Evolutionary conservation across 2,888 invertebrate species (phyloP), one percentile per base, ranked within the genome.

Genomic region (Aspidiotus destructor): DNA sequence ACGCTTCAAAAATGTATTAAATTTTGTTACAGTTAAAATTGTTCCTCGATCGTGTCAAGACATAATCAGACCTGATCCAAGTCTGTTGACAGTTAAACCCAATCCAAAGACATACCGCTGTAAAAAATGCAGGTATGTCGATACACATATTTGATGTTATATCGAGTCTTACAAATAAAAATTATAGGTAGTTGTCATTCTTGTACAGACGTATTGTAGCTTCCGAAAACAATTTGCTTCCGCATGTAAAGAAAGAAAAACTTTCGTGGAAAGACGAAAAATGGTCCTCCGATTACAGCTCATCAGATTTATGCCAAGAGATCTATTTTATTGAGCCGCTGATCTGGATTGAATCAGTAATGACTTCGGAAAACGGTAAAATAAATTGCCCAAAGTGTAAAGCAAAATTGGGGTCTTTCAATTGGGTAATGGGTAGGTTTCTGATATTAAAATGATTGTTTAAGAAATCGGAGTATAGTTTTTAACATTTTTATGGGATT

Each of bases 311-410:
- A 63, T 94, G 93, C 76, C 82, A 81, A 6, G 84, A 84, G 74
- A 89, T 88, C 73, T 84, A 88, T 77, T 95, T 94, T 79, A 83
- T 93, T 71, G 94, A 94, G 79, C 95, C 95, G 0, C 82, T 94
- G 75, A 81, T 85, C 11, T 95, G 95, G 94, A 94, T 94, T 92
- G 81, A 81, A 62, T 83, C 85, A 74, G 85, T 88, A 60, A 80
- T 83, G 54, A 84, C 84, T 73, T 82, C 80, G 69, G 81, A 86
- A 13, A 86, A 88, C 75, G 93, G 93, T 53, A 92, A 93, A 78
- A 81, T 95, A 71, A 82, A 86, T 77, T 89, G 94, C 77, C 90
- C 93, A 60, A 89, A 90, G 77, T 94, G 94, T 76, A 80, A 80
- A 70, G 84, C 84, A 71, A 93, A 94, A 79, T 81, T 94, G 71